phyloP scores from a whole-genome alignment of 2,113 vertebrate species.

The Rattus rattus region DNA sequence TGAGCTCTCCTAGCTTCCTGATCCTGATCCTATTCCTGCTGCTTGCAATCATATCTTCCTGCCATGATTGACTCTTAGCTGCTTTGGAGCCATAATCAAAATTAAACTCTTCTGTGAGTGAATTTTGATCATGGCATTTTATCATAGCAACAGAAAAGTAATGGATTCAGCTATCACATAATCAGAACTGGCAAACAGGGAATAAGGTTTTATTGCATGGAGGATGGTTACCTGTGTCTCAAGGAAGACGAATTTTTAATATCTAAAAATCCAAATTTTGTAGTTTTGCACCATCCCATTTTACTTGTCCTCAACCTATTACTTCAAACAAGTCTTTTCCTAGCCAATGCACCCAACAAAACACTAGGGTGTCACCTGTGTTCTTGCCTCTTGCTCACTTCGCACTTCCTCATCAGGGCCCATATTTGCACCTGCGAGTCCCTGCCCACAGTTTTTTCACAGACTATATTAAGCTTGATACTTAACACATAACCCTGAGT shows the following conservation, averaged over 20 bases:
- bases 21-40: not conserved
- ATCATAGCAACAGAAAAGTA: not conserved
- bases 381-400: not conserved
- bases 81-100: not conserved
- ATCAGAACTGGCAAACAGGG: not conserved
- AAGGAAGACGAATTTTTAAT: not conserved
- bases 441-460: not conserved
- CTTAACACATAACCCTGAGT: not conserved
- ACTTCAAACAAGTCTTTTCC: not conserved
- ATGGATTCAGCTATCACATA: not conserved
- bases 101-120: not conserved
- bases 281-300: not conserved
- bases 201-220: not conserved
- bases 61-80: not conserved
- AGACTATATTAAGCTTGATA: not conserved
- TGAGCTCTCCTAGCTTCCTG: not conserved
- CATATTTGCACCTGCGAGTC: not conserved
- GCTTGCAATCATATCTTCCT: not conserved
- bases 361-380: rapidly evolving
- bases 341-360: not conserved
- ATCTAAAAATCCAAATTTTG: not conserved
- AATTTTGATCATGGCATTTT: not conserved
- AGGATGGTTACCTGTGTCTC: not conserved
- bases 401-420: not conserved
- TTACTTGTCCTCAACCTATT: not conserved